These are phyloP conservation scores for Anhinga rufa DNA, from an alignment of 2,113 vertebrate species.

Conservation along the genomic window DNA sequence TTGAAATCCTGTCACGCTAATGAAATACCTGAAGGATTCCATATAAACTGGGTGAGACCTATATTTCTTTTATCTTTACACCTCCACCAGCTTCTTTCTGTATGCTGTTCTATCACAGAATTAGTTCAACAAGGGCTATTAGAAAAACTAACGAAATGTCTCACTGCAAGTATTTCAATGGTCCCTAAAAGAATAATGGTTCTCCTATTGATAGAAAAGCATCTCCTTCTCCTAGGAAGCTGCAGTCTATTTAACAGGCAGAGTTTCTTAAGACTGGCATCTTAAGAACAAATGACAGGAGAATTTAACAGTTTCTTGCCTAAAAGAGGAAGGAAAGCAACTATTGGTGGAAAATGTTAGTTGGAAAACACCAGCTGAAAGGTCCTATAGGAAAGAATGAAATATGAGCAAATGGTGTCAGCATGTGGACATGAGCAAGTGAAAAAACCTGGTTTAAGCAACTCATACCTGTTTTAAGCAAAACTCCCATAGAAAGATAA, in stretches of 20 bases:
- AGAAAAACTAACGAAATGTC: background rate
- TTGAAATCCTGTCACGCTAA: background rate
- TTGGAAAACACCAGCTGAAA: background rate
- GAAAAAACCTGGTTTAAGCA: too few relatives aligned
- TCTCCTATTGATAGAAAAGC: background rate
- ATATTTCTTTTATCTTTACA: background rate
- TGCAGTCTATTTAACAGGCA: background rate
- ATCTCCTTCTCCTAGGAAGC: background rate
- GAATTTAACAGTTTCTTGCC: background rate
- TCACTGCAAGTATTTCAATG: background rate
- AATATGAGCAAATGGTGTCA: background rate
- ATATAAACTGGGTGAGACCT: background rate
- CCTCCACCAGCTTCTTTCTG: background rate
- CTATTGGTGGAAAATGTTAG: background rate
- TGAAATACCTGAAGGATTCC: background rate
- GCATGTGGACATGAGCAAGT: background rate
- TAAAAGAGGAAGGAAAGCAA: background rate
- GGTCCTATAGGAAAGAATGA: background rate
- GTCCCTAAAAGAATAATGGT: background rate
- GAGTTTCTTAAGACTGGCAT: background rate
- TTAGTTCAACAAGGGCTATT: background rate
- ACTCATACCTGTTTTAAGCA: background rate
- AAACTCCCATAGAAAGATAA: background rate
- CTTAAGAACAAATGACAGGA: background rate
- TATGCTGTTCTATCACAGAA: background rate